Percentiles rank a stretch among this genome's conserved stretches.
These are phyloP conservation scores for Clarias macrocephalus DNA, from an alignment of 2,113 vertebrate species.

Conservation along the genomic window DNA sequence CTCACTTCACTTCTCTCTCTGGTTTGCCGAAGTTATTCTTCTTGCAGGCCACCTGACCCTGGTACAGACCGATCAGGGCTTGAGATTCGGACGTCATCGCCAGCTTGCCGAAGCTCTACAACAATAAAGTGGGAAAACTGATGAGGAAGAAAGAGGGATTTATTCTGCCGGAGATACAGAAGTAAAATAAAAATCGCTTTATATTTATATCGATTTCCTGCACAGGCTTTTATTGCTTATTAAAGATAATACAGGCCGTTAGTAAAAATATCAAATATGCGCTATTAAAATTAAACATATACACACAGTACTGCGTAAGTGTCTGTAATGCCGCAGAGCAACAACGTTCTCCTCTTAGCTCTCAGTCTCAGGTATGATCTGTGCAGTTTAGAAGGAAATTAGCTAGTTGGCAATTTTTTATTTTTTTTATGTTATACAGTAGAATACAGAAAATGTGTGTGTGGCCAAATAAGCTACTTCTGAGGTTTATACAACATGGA, in stretches of 20 bases:
- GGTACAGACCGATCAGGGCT: slow-evolving; percentile 82
- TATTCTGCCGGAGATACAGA: not conserved
- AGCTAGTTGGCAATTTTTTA: no score
- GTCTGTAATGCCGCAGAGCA: no score
- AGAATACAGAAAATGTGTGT: no score
- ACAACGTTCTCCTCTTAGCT: no score
- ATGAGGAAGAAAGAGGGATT: not conserved
- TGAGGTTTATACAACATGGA: no score
- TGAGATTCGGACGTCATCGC: slow-evolving; percentile 79
- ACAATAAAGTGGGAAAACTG: not conserved
- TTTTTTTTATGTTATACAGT: no score
- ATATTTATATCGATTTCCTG: no score
- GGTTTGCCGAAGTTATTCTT: slow-evolving; percentile 84
- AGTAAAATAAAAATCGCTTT: not conserved
- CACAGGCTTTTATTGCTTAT: not conserved
- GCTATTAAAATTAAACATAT: no score
- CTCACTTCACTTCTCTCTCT: slow-evolving; percentile 80
- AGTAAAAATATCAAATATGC: no score
- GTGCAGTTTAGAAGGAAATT: no score
- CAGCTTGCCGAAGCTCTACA: slow-evolving; percentile 81
- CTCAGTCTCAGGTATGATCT: no score
- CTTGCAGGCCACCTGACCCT: slow-evolving; percentile 83
- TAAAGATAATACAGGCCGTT: not conserved
- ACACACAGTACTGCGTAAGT: not conserved
- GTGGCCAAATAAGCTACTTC: no score